These are phyloP conservation scores for Aelia acuminata DNA, from an alignment of 2,888 invertebrate species.

Conservation along the genomic window DNA sequence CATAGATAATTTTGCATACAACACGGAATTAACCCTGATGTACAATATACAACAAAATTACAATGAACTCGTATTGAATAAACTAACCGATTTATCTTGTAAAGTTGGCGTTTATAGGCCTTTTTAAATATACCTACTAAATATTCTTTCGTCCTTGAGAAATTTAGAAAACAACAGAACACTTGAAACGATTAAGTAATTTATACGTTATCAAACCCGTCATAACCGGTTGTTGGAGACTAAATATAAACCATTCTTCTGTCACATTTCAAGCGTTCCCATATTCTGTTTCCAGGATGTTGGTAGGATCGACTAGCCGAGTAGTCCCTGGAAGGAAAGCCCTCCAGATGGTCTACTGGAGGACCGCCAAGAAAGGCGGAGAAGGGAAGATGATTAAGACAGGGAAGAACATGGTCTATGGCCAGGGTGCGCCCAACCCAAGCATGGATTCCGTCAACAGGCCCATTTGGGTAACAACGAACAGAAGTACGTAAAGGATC, in stretches of 20 bases:
- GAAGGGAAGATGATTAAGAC: constrained; percentile 63
- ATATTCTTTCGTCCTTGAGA: not conserved
- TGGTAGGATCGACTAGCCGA: constrained; percentile 80
- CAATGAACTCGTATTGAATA: not conserved
- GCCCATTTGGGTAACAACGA: not conserved
- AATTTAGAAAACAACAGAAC: constrained; percentile 22
- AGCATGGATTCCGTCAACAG: not conserved
- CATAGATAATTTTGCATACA: too few species aligned
- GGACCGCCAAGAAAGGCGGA: constrained; percentile 69
- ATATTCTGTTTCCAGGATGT: constrained; percentile 66
- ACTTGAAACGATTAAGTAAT: constrained; percentile 31
- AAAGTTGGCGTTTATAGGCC: not conserved
- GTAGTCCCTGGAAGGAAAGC: constrained; percentile 82
- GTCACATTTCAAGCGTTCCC: not conserved
- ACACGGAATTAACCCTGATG: not conserved
- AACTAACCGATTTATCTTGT: not conserved
- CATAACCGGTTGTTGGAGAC: not conserved
- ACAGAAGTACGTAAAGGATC: constrained; percentile 3
- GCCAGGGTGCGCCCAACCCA: not conserved
- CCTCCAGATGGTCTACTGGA: constrained; percentile 84
- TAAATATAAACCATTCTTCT: constrained; percentile 22
- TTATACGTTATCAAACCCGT: not conserved
- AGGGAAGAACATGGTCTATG: constrained; percentile 59
- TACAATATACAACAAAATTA: not conserved
- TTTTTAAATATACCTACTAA: not conserved